phyloP scores from a whole-genome alignment of 2,797 vertebrate genomes.

The Distichodus sexfasciatus region DNA sequence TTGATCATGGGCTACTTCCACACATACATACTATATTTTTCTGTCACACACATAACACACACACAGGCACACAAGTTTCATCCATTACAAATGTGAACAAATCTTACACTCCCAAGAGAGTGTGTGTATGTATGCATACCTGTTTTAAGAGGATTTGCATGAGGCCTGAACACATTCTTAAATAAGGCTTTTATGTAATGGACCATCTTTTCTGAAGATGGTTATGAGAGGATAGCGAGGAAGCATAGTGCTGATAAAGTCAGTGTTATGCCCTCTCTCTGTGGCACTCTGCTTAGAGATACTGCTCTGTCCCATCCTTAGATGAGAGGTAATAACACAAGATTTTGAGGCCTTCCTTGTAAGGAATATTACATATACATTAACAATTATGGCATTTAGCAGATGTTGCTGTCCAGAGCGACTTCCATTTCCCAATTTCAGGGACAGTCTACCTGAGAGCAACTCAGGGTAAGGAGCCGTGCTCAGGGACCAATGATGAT shows the following conservation, averaged over 20 bases:
- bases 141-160: no score
- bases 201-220: slow-evolving; percentile 31
- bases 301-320: slow-evolving; percentile 56
- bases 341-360: slow-evolving; percentile 70
- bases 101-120: no score
- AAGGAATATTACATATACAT: slow-evolving; percentile 62
- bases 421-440: no score
- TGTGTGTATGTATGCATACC: no score
- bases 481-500: no score
- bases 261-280: background rate
- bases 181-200: slow-evolving; percentile 25
- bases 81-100: background rate
- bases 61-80: background rate
- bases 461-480: no score
- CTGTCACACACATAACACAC: background rate
- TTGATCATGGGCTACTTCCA: slow-evolving; percentile 18
- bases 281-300: background rate
- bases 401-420: no score
- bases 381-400: no score
- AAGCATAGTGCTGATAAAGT: slow-evolving; percentile 17
- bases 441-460: no score
- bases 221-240: background rate
- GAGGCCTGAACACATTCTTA: background rate
- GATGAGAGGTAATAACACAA: slow-evolving; percentile 66
- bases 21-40: slow-evolving; percentile 7